Evolutionary conservation across 2,113 vertebrate genomes (phyloP).

Genomic region (Polyodon spathula): DNA sequence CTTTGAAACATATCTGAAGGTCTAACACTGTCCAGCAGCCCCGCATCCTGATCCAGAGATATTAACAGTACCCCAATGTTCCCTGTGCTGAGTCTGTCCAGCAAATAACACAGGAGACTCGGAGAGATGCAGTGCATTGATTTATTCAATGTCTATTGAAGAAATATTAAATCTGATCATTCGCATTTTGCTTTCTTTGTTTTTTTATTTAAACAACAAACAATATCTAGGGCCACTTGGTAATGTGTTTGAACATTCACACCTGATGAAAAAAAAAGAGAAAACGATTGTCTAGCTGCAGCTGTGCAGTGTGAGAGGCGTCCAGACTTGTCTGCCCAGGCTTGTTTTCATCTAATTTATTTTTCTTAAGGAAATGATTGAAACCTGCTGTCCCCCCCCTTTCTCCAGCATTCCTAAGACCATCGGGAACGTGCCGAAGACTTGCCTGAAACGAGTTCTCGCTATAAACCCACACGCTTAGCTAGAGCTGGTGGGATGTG

Average conservation of each 20-base stretch:
- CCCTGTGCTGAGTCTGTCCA: no score
- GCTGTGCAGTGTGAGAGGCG: constrained; percentile 53
- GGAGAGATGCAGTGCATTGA: no score
- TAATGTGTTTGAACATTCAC: constrained; percentile 64
- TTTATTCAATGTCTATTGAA: no score
- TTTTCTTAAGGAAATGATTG: constrained; percentile 48
- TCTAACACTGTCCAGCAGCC: no score
- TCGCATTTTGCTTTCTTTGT: constrained; percentile 3
- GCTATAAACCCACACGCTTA: no score
- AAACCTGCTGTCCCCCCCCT: constrained; percentile 27
- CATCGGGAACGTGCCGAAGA: constrained; percentile 15
- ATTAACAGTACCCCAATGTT: no score
- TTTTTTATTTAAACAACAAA: constrained; percentile 6
- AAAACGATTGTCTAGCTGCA: constrained; percentile 39
- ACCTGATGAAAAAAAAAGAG: constrained; percentile 46
- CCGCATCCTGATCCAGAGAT: no score
- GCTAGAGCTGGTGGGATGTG: constrained; percentile 41
- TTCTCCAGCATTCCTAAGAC: constrained; percentile 43
- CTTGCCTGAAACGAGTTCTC: background rate
- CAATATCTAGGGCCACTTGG: constrained; percentile 49
- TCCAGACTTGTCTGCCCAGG: constrained; percentile 56
- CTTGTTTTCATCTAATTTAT: constrained; percentile 37
- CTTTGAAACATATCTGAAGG: no score
- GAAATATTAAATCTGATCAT: no score
- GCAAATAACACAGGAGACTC: no score